Base-by-base conservation (phyloP, 37 sponge, comb jelly and placozoan genomes). In the Ephydatia muelleri region DNA sequence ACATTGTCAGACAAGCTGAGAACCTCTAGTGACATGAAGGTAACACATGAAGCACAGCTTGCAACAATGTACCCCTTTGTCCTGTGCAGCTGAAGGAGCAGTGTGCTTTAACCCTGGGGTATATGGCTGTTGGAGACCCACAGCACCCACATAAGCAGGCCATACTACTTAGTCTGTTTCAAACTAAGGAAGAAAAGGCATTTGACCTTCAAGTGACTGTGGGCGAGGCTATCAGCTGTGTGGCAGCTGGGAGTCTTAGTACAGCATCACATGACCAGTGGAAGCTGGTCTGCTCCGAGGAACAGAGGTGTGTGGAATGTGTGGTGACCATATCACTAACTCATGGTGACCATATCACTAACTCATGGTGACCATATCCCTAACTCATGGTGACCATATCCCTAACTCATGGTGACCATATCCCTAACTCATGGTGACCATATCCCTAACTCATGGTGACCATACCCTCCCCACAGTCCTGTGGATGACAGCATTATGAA, bases 191-290 rank as follows among this genome's bases (percentile, higher is more conserved):
- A 48, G 84, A 87, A 68, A 86, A 87, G 72, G 92, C 91, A 6
- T 21, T 88, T 65, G 95, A 94, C 26, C 75, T 94, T 2, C 89
- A 88, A 49, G 87, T 94, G n/a, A 85, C 92, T 0, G 77, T 94
- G n/a, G 95, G 95, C 9, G 89, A 91, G 69, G 92, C 93, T 30
- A 35, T 94, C 4, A 83, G 89, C 4, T 86, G 84, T 65, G 73
- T 77, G 16, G 89, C 92, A n/a, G 92, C 80, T 68, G 92, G 95
- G 16, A 78, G 37, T 25, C 47, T 80, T 14, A 81, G 83, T 49
- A 80, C 81, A 6, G 82, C 87, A 40, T 38, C 79, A 11, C 70
- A 38, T 23, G 86, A 86, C 49, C 89, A 83, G 3, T 94, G 90
- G 92, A 66, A 70, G 29, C 14, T 33, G 38, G 77, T 30, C 27